A percentile compares a stretch with the other conserved stretches of the same genome.
Conservation (phyloP, 2,888 invertebrate genomes). For the Balanococcus diminutus region DNA sequence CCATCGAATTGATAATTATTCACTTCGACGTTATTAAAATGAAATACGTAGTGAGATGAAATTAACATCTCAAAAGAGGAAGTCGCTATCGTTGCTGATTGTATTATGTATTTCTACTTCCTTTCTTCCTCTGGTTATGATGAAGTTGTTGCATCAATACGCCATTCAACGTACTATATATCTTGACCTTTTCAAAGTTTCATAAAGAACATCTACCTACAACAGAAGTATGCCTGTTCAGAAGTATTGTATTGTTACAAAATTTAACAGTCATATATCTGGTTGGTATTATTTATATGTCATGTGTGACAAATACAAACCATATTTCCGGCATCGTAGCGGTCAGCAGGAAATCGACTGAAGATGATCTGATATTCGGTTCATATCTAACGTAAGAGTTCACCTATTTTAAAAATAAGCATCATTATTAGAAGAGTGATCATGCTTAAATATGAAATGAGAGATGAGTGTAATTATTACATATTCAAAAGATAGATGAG, state of each 20-base stretch:
- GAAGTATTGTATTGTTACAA: neutral
- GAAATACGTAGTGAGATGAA: neutral
- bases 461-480: too few relatives aligned
- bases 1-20: neutral
- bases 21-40: too few relatives aligned
- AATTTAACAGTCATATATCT: neutral
- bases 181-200: neutral
- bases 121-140: too few relatives aligned
- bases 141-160: neutral
- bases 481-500: too few relatives aligned
- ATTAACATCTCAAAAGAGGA: neutral
- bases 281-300: neutral
- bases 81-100: neutral
- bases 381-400: too few relatives aligned
- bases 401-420: too few relatives aligned
- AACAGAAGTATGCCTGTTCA: neutral
- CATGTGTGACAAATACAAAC: neutral
- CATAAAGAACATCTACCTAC: neutral
- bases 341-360: neutral
- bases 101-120: neutral
- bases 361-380: neutral
- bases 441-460: too few relatives aligned
- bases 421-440: too few relatives aligned
- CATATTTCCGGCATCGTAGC: neutral
- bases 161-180: neutral